Base-by-base conservation (phyloP, 2,113 vertebrate species). In the Echinops telfairi region DNA sequence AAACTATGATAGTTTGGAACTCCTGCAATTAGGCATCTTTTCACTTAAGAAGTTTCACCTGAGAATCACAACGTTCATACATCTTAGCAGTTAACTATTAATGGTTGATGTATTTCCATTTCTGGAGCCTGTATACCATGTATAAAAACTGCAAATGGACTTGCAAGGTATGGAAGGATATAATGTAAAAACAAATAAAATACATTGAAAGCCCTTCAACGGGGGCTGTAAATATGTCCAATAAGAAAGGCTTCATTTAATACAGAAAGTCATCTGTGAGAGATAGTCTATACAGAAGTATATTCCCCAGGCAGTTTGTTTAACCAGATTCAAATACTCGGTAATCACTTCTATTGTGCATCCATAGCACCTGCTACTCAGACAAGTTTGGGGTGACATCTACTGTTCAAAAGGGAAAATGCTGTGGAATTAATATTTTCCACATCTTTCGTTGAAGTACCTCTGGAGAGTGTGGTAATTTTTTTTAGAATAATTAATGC, bases 371-470 rank as follows among this genome's bases (percentile, higher is more conserved):
- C 23, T 81, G 27, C 19, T 91, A 19, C 40, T 75, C 29, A 29
- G 62, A 62, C 73, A 92, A 94, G 68, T 94, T 88, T 86, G 78
- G 89, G 75, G 91, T 84, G 95, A 92, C 96, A 96, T 89, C 96
- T 96, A 94, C 94, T 95, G 96, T 92, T 62, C 89, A 91, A 89
- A 94, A 2, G 2, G 14, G 47, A 88, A 95, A 94, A 83, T 90
- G 82, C 91, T 33, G 4, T 22, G 6, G 0, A 86, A 81, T 85
- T 8, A 81, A 79, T 8, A 43, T 82, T 91, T 57, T 79, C 73
- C 14, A 7, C 57, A 57, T 62, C 20, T 25, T 31, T 19, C 25
- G 31, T 36, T 85, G 29, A 89, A 33, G 40, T 53, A 22, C 47
- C 2, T 53, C 47, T 53, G 47, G 9, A 53, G 47, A 10, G 12